Conservation (phyloP, 2,113 vertebrate species). For the Speoplatyrhinus poulsoni region DNA sequence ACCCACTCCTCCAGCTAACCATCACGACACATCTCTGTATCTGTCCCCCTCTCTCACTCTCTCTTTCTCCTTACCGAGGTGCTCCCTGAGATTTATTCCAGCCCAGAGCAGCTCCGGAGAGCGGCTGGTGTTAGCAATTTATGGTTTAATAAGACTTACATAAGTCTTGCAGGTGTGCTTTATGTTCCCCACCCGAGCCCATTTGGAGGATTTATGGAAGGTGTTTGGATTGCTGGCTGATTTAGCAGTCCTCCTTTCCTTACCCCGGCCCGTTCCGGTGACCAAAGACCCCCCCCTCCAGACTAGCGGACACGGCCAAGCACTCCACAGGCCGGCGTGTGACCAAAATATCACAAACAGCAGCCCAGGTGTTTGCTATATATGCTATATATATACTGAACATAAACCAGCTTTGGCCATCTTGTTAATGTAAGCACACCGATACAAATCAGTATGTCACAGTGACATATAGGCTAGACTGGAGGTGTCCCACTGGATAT, state of each 20-base stretch:
- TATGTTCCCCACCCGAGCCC: constrained; percentile 76
- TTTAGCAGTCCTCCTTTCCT: constrained; percentile 77
- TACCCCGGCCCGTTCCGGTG: constrained; percentile 61
- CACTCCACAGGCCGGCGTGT: constrained; percentile 61
- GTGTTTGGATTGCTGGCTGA: constrained; percentile 81
- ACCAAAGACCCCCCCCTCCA: constrained; percentile 52
- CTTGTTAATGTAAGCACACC: constrained; percentile 73
- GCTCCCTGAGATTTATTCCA: constrained; percentile 75
- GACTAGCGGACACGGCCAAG: constrained; percentile 64
- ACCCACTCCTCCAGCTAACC: constrained; percentile 23
- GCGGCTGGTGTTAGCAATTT: constrained; percentile 79
- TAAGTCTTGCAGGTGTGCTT: constrained; percentile 87
- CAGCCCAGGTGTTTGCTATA: constrained; percentile 63
- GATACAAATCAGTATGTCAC: constrained; percentile 73
- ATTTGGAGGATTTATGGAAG: constrained; percentile 82
- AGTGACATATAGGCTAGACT: constrained; percentile 72
- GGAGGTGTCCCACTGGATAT: constrained; percentile 62
- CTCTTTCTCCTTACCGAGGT: constrained; percentile 54
- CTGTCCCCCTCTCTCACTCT: constrained; percentile 62
- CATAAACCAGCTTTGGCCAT: constrained; percentile 68
- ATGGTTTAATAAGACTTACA: constrained; percentile 87
- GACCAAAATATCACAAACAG: constrained; percentile 62
- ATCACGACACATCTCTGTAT: constrained; percentile 4
- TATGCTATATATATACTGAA: constrained; percentile 34
- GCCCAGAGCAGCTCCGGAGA: constrained; percentile 68